Evolutionary conservation across 2,888 invertebrate species (phyloP).

Genomic region (Synanthedon andrenaeformis): DNA sequence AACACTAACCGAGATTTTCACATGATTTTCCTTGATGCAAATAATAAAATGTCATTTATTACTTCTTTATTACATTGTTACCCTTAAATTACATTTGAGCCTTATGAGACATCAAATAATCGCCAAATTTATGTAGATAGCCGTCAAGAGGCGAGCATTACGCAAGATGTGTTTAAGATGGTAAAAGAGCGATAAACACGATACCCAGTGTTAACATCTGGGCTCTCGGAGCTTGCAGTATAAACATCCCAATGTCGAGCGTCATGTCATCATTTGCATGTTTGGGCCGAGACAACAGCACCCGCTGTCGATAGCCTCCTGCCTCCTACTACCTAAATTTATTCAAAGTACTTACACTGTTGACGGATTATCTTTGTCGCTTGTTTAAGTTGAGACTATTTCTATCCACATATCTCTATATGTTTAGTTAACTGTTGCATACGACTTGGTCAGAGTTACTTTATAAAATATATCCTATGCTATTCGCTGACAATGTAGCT

Average conservation of each 20-base stretch:
- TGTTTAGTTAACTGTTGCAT: too few species aligned
- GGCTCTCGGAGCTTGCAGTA: conserved; percentile 28
- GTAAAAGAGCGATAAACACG: conserved; percentile 41
- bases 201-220: conserved; percentile 50
- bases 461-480: too few species aligned
- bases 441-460: too few species aligned
- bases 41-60: too few species aligned
- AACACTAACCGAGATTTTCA: too few species aligned
- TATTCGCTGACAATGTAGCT: too few species aligned
- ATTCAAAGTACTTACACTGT: conserved; percentile 25
- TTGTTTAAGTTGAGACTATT: neutral
- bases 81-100: conserved; percentile 42
- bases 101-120: conserved; percentile 57
- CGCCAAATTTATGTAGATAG: conserved; percentile 61
- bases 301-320: conserved; percentile 30
- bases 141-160: conserved; percentile 49
- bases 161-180: conserved; percentile 57
- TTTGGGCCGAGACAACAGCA: conserved; percentile 31
- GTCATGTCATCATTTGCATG: conserved; percentile 63
- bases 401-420: neutral
- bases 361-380: neutral
- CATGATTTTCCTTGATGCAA: too few species aligned
- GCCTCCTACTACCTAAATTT: conserved; percentile 35
- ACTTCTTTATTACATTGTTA: conserved; percentile 2
- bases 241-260: conserved; percentile 46